Conservation (phyloP, 2,797 vertebrate species). For the Pseudochaenichthys georgianus region DNA sequence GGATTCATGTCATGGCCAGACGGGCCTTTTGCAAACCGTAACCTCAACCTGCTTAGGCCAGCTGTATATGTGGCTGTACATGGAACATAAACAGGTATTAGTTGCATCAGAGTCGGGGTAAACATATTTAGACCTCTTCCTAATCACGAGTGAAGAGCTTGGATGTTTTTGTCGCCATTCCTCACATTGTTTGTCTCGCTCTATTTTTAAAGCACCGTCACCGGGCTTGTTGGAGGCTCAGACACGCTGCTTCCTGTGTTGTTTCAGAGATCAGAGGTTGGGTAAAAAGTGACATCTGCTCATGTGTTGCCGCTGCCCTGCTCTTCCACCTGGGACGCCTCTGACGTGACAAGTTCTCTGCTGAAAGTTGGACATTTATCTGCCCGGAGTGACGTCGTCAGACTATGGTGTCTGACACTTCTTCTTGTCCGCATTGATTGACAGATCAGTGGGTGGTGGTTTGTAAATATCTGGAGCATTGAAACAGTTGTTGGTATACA, state of each 20-base stretch:
- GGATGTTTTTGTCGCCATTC: constrained; percentile 68
- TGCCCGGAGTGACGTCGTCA: not conserved
- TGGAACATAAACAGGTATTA: constrained; percentile 54
- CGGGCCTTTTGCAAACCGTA: not conserved
- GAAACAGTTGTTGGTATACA: constrained; percentile 19
- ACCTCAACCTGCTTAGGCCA: not conserved
- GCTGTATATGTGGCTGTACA: not conserved
- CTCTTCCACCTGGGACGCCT: not conserved
- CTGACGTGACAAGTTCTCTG: constrained; percentile 10
- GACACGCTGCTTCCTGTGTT: constrained; percentile 60
- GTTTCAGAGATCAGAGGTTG: constrained; percentile 69
- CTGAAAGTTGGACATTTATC: constrained; percentile 9
- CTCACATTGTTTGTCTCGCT: constrained; percentile 63
- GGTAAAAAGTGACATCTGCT: constrained; percentile 42
- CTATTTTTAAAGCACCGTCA: constrained; percentile 72
- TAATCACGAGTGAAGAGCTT: constrained; percentile 26
- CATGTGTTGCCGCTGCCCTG: not conserved
- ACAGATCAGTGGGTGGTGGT: constrained; percentile 1
- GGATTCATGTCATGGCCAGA: not conserved
- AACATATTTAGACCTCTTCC: constrained; percentile 40
- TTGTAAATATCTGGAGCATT: constrained; percentile 1
- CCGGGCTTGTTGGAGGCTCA: constrained; percentile 71
- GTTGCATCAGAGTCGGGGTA: constrained; percentile 30
- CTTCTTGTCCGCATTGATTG: constrained; percentile 4
- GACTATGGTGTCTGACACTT: not conserved